Evolutionary conservation across 1,140 invertebrate species (phyloP).

Genomic region (Centruroides sculpturatus): DNA sequence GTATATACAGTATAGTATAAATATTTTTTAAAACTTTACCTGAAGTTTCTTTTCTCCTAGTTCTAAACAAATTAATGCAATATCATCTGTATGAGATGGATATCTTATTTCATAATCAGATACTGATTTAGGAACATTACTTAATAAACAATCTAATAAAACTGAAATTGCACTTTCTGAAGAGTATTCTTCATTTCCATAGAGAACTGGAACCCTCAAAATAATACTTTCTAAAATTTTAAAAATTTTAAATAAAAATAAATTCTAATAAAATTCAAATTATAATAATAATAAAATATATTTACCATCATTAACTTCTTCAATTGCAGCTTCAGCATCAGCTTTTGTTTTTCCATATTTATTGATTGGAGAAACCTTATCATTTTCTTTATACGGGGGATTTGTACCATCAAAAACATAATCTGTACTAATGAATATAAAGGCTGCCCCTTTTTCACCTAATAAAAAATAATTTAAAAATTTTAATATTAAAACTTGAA

Average conservation of each 20-base stretch:
- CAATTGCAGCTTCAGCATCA: slow-evolving; percentile 33
- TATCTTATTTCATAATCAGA: slow-evolving; percentile 35
- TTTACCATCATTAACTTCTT: slow-evolving; percentile 25
- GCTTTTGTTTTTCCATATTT: slow-evolving; percentile 39
- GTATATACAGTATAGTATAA: too few relatives aligned
- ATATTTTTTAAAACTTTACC: slow-evolving; percentile 17
- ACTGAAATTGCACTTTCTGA: slow-evolving; percentile 39
- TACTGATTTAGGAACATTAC: slow-evolving; percentile 25
- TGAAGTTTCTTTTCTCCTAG: slow-evolving; percentile 24
- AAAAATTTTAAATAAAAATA: background rate
- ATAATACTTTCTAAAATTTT: slow-evolving; percentile 26
- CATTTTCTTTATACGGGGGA: slow-evolving; percentile 34
- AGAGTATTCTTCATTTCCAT: slow-evolving; percentile 35
- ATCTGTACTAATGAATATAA: slow-evolving; percentile 43
- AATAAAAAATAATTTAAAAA: slow-evolving; percentile 2
- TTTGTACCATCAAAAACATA: slow-evolving; percentile 43
- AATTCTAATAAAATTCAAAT: background rate
- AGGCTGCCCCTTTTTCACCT: slow-evolving; percentile 27
- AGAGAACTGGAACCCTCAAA: slow-evolving; percentile 37
- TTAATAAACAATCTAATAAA: slow-evolving; percentile 27
- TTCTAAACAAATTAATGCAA: slow-evolving; percentile 30
- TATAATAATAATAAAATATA: background rate
- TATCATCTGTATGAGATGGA: slow-evolving; percentile 34
- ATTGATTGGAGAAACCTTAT: slow-evolving; percentile 36
- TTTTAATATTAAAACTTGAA: background rate